Base-by-base conservation (phyloP, 2,888 invertebrate genomes). In the Spialia ferax region DNA sequence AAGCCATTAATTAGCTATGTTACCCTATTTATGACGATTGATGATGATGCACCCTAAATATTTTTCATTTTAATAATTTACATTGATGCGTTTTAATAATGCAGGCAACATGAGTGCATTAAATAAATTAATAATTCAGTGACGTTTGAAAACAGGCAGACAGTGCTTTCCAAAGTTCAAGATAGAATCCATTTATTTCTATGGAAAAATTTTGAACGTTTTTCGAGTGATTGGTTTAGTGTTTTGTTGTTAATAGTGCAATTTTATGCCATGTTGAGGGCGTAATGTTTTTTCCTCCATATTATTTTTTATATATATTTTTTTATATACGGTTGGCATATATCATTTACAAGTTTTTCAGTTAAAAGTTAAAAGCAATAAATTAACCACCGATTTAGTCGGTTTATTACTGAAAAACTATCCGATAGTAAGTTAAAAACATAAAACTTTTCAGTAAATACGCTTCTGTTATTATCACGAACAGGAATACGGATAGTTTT, bases 51-150 rank as follows among this genome's bases (percentile, higher is more conserved):
- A 18, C 32, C 61, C 50, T 20, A 8, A n/a, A n/a, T n/a, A n/a
- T n/a, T n/a, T n/a, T n/a, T n/a, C n/a, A n/a, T 32, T 50, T 61
- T 32, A 54, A 22, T 63, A 15, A 54, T 52, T 22, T 20, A 52
- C 29, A 18, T n/a, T 1, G 22, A 52, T 35, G 32, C 61, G 8
- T 52, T 32, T 62, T 61, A 11, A 13, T 0, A n/a, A 20, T 48
- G 61, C 35, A 50, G 35, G 50, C 61, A 62, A 26, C 26, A 26
- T 5, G 26, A 5, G 11, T 15, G 20, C 45, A 60, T 60, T 29
- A 48, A 8, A 2, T n/a, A n/a, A n/a, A 61, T 61, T 32, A 32
- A 29, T 60, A 13, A 60, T 48, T 45, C 5, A 15, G 18, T 48
- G 22, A 50, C 10, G 10, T 22, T 54, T 11, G 11, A 11, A 11